phyloP scores from a whole-genome alignment of 2,113 vertebrate genomes.

The Centropristis striata region DNA sequence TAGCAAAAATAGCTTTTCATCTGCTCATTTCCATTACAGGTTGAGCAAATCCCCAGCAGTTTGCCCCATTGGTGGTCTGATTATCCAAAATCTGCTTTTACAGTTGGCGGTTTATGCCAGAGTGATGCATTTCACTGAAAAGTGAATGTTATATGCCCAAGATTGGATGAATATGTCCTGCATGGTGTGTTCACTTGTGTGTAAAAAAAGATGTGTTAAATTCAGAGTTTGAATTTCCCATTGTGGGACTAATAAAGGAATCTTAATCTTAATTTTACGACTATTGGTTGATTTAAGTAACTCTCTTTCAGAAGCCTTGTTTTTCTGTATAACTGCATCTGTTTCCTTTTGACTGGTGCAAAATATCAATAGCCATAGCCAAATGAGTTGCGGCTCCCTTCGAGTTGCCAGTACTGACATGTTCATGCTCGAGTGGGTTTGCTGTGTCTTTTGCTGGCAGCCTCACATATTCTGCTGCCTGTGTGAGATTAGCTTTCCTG shows the following conservation, averaged over 20 bases:
- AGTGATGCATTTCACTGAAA: neutral
- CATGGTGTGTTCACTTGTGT: no score
- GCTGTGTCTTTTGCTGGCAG: conserved; percentile 5
- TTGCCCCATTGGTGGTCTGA: neutral
- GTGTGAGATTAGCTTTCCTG: conserved; percentile 61
- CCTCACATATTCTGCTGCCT: conserved; percentile 27
- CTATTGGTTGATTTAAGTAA: neutral
- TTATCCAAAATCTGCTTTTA: neutral
- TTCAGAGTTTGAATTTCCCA: no score
- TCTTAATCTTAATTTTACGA: no score
- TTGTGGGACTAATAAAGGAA: no score
- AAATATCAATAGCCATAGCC: conserved; percentile 11
- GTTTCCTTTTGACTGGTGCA: neutral
- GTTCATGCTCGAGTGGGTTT: conserved; percentile 10
- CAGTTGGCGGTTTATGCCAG: neutral
- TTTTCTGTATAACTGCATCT: neutral
- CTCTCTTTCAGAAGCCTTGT: neutral
- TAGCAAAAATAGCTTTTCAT: conserved; percentile 22
- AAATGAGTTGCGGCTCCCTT: neutral
- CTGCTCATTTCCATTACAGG: conserved; percentile 1
- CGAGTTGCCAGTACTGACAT: neutral
- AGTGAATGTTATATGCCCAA: neutral
- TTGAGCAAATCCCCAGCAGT: neutral
- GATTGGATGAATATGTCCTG: neutral
- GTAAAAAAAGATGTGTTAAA: no score